These are phyloP conservation scores for Trimorus sp. DNA, from an alignment of 2,888 invertebrate species.

Conservation along the genomic window DNA sequence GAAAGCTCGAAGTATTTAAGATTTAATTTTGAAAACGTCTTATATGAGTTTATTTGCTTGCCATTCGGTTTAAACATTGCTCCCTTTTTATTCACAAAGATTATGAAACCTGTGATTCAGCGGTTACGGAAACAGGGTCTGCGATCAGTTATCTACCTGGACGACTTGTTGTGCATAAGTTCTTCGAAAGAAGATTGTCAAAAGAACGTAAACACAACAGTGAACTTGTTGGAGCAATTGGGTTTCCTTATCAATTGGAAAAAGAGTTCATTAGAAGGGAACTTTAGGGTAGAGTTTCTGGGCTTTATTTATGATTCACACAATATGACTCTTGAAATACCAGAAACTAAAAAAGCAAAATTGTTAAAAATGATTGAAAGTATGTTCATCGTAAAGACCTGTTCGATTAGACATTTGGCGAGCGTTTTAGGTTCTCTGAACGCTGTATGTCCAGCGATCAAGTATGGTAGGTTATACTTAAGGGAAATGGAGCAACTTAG, in stretches of 20 bases:
- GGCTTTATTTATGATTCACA: slow-evolving; percentile 10
- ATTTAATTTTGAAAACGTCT: too few species aligned
- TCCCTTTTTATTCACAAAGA: slow-evolving; percentile 4
- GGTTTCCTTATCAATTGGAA: background rate
- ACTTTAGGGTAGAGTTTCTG: background rate
- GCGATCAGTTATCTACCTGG: background rate
- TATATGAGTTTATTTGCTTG: too few species aligned
- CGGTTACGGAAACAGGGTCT: background rate
- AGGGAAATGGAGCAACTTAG: slow-evolving; percentile 13
- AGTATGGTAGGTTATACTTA: slow-evolving; percentile 2
- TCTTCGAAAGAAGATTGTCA: slow-evolving; percentile 2
- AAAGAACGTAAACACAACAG: background rate
- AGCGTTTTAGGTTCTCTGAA: background rate
- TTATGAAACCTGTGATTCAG: slow-evolving; percentile 2
- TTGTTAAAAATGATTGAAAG: background rate
- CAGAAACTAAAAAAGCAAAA: background rate
- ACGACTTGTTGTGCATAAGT: background rate
- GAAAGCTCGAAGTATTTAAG: background rate
- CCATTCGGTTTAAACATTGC: too few species aligned
- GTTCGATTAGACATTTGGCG: slow-evolving; percentile 2
- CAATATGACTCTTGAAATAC: slow-evolving; percentile 3
- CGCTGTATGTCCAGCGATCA: background rate
- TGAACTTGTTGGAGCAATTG: background rate
- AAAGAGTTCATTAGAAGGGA: background rate
- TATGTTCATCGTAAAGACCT: background rate